Evolutionary conservation across 92 coral and sea anemone genomes (phyloP).

Genomic region (Pocillopora meandrina): DNA sequence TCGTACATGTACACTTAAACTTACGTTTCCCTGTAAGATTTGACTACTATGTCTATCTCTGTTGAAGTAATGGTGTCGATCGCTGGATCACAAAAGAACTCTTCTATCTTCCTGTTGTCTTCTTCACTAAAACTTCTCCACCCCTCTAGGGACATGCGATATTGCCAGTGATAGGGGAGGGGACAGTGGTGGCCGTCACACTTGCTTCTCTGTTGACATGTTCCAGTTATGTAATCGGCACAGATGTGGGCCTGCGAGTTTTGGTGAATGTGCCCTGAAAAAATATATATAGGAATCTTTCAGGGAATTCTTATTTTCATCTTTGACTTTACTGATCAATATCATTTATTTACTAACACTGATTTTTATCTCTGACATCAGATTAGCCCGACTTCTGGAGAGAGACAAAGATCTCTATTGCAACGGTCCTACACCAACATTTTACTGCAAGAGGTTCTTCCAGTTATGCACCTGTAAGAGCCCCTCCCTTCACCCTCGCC

Average conservation of each 20-base stretch:
- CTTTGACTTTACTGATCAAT: too few relatives aligned
- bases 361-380: too few relatives aligned
- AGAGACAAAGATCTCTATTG: too few relatives aligned
- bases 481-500: too few relatives aligned
- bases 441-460: too few relatives aligned
- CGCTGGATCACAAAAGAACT: conserved; percentile 67
- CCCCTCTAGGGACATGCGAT: conserved; percentile 62
- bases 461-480: too few relatives aligned
- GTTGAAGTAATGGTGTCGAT: conserved; percentile 58
- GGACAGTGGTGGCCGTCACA: conserved; percentile 83
- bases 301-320: too few relatives aligned
- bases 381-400: too few relatives aligned
- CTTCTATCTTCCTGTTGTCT: conserved; percentile 58
- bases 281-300: neutral
- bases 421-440: too few relatives aligned
- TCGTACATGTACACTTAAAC: neutral
- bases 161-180: conserved; percentile 89
- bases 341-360: too few relatives aligned
- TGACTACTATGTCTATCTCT: conserved; percentile 50
- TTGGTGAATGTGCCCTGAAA: conserved; percentile 56
- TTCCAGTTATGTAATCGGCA: conserved; percentile 62
- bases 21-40: conserved; percentile 55
- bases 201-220: conserved; percentile 54
- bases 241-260: conserved; percentile 72
- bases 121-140: conserved; percentile 67